Evolutionary conservation across 2,797 vertebrate genomes (phyloP).

Genomic region (Fistularia tabacaria): DNA sequence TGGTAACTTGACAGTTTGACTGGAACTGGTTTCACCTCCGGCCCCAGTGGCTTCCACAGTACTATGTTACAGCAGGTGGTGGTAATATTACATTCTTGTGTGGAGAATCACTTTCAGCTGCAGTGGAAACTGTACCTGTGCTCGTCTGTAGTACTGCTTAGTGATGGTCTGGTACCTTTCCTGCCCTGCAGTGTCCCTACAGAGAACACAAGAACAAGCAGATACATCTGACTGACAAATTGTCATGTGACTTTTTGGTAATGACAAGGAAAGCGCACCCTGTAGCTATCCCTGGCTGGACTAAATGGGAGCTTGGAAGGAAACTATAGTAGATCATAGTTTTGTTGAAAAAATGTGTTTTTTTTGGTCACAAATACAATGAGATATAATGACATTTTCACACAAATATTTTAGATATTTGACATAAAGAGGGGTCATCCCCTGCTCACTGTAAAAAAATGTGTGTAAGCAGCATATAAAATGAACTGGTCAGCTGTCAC

Average conservation of each 20-base stretch:
- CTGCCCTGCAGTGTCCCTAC: constrained; percentile 95
- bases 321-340: not conserved
- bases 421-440: too few species aligned
- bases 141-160: constrained; percentile 96
- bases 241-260: not conserved
- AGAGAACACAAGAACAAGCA: constrained; percentile 3
- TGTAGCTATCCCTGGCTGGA: too few species aligned
- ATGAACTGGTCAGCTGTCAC: too few species aligned
- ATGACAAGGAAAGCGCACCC: too few species aligned
- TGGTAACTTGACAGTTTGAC: too few species aligned
- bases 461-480: too few species aligned
- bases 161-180: constrained; percentile 98
- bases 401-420: too few species aligned
- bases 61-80: not conserved
- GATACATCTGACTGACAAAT: not conserved
- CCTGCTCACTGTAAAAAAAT: too few species aligned
- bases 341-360: not conserved
- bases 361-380: not conserved
- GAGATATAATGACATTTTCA: not conserved
- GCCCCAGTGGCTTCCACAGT: too few species aligned
- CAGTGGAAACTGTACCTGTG: constrained; percentile 77
- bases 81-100: constrained; percentile 3
- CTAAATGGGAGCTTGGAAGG: too few species aligned
- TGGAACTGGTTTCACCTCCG: too few species aligned
- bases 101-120: not conserved